phyloP scores from a whole-genome alignment of 2,888 invertebrate species.

The Suillia variegata region DNA sequence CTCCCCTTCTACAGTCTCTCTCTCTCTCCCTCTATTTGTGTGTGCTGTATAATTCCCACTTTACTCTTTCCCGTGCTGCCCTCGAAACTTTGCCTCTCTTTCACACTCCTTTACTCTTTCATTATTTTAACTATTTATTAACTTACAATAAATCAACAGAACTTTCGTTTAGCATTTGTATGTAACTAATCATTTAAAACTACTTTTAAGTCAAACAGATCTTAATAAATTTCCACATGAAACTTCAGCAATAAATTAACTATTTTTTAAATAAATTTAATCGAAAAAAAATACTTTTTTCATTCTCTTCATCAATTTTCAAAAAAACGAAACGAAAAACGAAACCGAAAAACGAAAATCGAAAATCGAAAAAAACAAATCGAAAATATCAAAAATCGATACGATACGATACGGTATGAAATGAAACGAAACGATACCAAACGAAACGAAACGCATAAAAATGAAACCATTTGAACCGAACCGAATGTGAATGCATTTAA shows the following conservation, averaged over 20 bases:
- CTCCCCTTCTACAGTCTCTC: not conserved
- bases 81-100: not conserved
- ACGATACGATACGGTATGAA: no score
- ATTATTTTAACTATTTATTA: not conserved
- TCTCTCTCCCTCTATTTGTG: not conserved
- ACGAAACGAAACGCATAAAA: constrained; percentile 27
- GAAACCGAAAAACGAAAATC: constrained; percentile 20
- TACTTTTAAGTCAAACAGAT: not conserved
- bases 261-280: constrained; percentile 4
- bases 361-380: constrained; percentile 23
- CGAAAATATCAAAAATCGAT: constrained; percentile 21
- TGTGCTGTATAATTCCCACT: not conserved
- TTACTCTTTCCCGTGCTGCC: not conserved
- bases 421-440: constrained; percentile 17
- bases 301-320: constrained; percentile 27
- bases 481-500: constrained; percentile 44
- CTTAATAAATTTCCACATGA: not conserved
- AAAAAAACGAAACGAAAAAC: constrained; percentile 27
- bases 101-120: not conserved
- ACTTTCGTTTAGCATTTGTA: not conserved
- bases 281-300: constrained; percentile 20
- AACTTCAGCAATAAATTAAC: not conserved
- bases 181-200: not conserved
- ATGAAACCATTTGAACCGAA: constrained; percentile 29
- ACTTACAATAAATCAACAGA: no score